Base-by-base conservation (phyloP, 2,113 vertebrate species). In the Ochotona curzoniae region DNA sequence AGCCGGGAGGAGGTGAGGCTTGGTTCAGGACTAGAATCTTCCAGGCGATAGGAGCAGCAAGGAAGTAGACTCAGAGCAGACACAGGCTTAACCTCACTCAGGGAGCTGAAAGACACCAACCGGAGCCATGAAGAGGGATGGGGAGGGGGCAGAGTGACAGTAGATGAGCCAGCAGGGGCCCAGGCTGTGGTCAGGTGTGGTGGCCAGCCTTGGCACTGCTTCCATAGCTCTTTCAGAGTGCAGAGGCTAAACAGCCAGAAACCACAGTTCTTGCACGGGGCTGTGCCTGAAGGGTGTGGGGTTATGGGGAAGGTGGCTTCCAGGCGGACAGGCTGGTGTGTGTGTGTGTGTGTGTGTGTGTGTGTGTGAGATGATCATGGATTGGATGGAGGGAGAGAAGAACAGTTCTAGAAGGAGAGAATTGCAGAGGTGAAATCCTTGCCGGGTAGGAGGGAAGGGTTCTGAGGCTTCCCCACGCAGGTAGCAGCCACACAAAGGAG, bases 401-500 rank as follows among this genome's bases (percentile, higher is more conserved):
- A 23, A 10, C 21, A 49, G 47, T 4, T n/a, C 21, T 51, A 49
- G 60, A 61, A 80, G 30, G 14, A 79, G 23, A 44, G 21, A 26
- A 57, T 9, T 20, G 11, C 35, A 73, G 30, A 67, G 10, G 23
- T 8, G 23, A 4, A 2, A 2, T 61, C 47, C 64, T 71, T 73
- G 76, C 66, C 61, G 54, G 76, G 28, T 14, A 12, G 90, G 23
- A 85, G 11, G 32, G 57, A 47, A 49, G 25, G 76, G 23, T 23
- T 35, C 64, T 80, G 35, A 86, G 49, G 7, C 14, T 11, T 64
- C 44, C 18, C 64, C 70, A 2, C 2, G 13, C 1, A 15, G 63
- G 4, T 30, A 9, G 6, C 0, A 0, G 69, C 15, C 75, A 81
- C 57, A n/a, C 0, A 0, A 28, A 60, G 83, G 17, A 26, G 7